Conservation (phyloP, 2,888 invertebrate species). For the Epinotia demarniana region DNA sequence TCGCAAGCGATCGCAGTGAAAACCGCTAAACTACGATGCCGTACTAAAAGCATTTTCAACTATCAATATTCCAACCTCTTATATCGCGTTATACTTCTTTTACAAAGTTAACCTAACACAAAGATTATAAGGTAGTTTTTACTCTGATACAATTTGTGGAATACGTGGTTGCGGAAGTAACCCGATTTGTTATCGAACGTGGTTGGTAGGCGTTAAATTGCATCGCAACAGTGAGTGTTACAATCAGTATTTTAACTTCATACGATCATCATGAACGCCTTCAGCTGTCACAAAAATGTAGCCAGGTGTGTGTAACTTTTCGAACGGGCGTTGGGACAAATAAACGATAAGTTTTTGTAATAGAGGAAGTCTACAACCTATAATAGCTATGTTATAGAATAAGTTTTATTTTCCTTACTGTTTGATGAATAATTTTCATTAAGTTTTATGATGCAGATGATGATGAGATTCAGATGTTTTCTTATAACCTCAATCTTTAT, state of each 20-base stretch:
- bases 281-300: too few species aligned
- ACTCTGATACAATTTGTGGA: neutral
- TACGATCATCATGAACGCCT: too few species aligned
- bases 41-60: conserved; percentile 19
- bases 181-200: conserved; percentile 35
- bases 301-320: too few species aligned
- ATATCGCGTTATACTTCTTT: neutral
- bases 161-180: conserved; percentile 17
- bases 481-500: too few species aligned
- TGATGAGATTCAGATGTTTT: too few species aligned
- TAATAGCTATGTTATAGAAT: too few species aligned
- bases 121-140: conserved; percentile 7
- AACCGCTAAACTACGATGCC: conserved; percentile 27
- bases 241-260: conserved; percentile 14
- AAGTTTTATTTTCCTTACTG: too few species aligned
- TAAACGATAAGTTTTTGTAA: too few species aligned
- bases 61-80: neutral
- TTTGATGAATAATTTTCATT: too few species aligned
- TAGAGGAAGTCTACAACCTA: too few species aligned
- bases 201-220: conserved; percentile 35
- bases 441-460: too few species aligned
- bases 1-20: conserved; percentile 11
- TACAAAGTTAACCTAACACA: neutral
- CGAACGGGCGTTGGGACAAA: neutral
- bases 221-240: neutral